Conservation (phyloP, 2,797 vertebrate genomes). For the Leptoclinus maculatus region DNA sequence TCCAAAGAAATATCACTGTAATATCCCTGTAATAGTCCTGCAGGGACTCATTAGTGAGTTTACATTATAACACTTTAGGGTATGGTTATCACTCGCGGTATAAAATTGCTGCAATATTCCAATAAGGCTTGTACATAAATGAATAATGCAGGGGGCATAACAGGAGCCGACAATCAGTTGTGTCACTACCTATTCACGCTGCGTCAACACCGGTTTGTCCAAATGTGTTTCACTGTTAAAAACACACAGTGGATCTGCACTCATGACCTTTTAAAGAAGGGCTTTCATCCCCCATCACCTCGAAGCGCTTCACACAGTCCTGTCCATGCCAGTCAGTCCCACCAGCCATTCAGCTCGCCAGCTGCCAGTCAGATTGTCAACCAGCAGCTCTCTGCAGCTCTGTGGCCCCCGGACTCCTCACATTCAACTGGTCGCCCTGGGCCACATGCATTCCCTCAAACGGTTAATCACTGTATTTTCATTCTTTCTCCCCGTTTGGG, state of each 20-base stretch:
- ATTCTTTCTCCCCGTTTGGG: slow-evolving; percentile 31
- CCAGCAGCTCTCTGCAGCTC: slow-evolving; percentile 31
- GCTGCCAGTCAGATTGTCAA: slow-evolving; percentile 46
- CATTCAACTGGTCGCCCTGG: slow-evolving; percentile 48
- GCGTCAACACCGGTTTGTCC: slow-evolving; percentile 52
- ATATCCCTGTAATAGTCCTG: not conserved
- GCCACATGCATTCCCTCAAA: slow-evolving; percentile 47
- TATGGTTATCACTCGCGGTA: slow-evolving; percentile 19
- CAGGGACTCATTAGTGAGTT: slow-evolving; percentile 19
- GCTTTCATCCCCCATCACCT: slow-evolving; percentile 38
- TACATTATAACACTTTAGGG: slow-evolving; percentile 8
- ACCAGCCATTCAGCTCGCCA: slow-evolving; percentile 32
- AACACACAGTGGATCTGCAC: slow-evolving; percentile 36
- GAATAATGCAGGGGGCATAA: slow-evolving; percentile 23
- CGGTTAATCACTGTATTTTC: slow-evolving; percentile 61
- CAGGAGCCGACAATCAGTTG: slow-evolving; percentile 22
- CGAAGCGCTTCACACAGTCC: slow-evolving; percentile 29
- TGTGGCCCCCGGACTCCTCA: slow-evolving; percentile 27
- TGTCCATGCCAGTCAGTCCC: slow-evolving; percentile 46
- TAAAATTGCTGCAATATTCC: slow-evolving; percentile 2
- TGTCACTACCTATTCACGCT: slow-evolving; percentile 44
- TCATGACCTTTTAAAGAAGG: slow-evolving; percentile 58
- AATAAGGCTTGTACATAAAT: not conserved
- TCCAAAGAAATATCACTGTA: slow-evolving; percentile 1
- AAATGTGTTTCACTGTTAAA: slow-evolving; percentile 48